Evolutionary conservation across 2,888 invertebrate genomes (phyloP).

Genomic region (Cerastis rubricosa): DNA sequence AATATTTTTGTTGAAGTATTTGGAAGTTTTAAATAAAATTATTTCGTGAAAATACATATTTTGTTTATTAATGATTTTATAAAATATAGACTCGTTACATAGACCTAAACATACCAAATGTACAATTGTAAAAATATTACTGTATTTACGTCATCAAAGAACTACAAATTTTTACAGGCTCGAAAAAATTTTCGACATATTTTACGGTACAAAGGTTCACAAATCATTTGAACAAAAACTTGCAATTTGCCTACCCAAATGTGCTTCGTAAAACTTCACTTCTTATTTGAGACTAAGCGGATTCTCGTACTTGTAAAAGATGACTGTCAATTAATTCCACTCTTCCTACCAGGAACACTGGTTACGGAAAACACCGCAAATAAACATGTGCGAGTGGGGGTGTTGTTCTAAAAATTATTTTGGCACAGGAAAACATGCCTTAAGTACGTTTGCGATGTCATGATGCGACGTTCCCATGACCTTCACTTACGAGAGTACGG

Average conservation of each 20-base stretch:
- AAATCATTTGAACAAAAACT: constrained; percentile 5
- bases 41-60: not conserved
- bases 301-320: not conserved
- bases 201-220: not conserved
- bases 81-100: not conserved
- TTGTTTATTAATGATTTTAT: constrained; percentile 17
- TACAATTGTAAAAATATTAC: not conserved
- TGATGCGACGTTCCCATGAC: not conserved
- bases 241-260: not conserved
- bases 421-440: not conserved
- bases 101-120: constrained; percentile 21
- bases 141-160: not conserved
- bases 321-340: not conserved
- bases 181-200: not conserved
- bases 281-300: constrained; percentile 7
- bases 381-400: not conserved
- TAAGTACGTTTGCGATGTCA: not conserved
- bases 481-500: not conserved
- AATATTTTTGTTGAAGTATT: constrained; percentile 15
- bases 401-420: not conserved
- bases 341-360: not conserved
- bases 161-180: constrained; percentile 5
- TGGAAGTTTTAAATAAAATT: constrained; percentile 28
- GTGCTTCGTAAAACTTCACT: constrained; percentile 9
- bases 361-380: too few relatives aligned